Evolutionary conservation across 1,140 invertebrate genomes (phyloP).

Genomic region (Pygmarrhopalites habei): DNA sequence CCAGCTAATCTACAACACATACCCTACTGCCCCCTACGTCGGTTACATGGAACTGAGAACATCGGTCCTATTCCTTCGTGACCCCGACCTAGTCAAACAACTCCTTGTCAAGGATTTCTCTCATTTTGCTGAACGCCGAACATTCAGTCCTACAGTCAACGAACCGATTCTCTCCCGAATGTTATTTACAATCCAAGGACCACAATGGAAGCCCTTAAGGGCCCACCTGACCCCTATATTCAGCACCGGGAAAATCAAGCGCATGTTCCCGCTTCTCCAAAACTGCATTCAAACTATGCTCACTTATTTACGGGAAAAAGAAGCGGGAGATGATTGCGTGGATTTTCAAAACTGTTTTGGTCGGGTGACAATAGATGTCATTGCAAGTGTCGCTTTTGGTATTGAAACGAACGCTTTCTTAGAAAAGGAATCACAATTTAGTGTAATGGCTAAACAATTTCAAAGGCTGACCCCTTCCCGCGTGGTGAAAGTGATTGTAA

Average conservation of each 20-base stretch:
- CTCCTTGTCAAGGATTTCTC: too few species aligned
- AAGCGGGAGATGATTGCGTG: background rate
- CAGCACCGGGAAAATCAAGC: slow-evolving; percentile 14
- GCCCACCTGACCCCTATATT: slow-evolving; percentile 12
- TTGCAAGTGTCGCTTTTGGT: slow-evolving; percentile 49
- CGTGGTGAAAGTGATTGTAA: slow-evolving; percentile 8
- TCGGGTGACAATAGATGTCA: slow-evolving; percentile 48
- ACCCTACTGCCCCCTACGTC: too few species aligned
- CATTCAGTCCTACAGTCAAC: too few species aligned
- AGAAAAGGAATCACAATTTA: slow-evolving; percentile 32
- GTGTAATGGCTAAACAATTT: slow-evolving; percentile 9
- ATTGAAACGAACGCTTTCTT: slow-evolving; percentile 42
- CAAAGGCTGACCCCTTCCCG: slow-evolving; percentile 2
- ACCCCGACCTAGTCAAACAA: too few species aligned
- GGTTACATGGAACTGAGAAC: too few species aligned
- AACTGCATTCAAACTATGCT: background rate
- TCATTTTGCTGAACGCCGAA: too few species aligned
- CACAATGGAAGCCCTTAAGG: too few species aligned
- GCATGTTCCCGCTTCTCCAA: slow-evolving; percentile 11
- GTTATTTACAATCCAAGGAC: too few species aligned
- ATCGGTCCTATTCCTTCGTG: too few species aligned
- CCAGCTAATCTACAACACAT: too few species aligned
- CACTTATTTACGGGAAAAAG: background rate
- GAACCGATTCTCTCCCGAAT: too few species aligned
- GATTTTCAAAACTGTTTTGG: slow-evolving; percentile 38